A percentile compares a stretch with the other conserved stretches of the same genome.
Conservation (phyloP, 2,113 vertebrate species). For the Forbesichthys papilliferus region DNA sequence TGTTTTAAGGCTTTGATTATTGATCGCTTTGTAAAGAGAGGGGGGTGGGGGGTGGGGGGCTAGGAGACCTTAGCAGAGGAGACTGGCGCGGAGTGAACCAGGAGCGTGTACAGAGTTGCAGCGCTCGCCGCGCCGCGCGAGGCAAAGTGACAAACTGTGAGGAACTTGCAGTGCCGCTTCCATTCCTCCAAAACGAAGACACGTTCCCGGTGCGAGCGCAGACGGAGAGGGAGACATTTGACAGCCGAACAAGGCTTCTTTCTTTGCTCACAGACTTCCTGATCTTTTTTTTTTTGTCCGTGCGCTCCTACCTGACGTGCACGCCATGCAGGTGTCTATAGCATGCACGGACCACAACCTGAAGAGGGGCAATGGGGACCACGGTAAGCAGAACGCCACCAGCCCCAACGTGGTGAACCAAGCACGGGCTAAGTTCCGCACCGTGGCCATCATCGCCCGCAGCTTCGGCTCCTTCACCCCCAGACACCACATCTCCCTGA, state of each 20-base stretch:
- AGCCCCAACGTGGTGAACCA: conserved; percentile 94
- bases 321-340: conserved; percentile 98
- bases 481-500: conserved; percentile 94
- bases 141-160: conserved; percentile 17
- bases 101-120: background rate
- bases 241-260: background rate
- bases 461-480: conserved; percentile 95
- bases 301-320: conserved; percentile 6
- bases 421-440: conserved; percentile 93
- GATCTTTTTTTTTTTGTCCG: conserved; percentile 16
- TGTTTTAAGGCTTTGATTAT: conserved; percentile 42
- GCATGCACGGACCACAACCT: conserved; percentile 98
- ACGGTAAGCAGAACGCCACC: conserved; percentile 90
- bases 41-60: background rate
- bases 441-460: conserved; percentile 96
- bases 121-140: conserved; percentile 16
- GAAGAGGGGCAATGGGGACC: conserved; percentile 94
- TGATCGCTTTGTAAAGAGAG: conserved; percentile 19
- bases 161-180: conserved; percentile 24
- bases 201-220: conserved; percentile 5
- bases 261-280: background rate
- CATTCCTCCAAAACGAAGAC: conserved; percentile 5
- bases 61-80: conserved; percentile 8
- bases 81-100: conserved; percentile 34
- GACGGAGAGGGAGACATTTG: too few species aligned